Conservation (phyloP, 2,888 invertebrate genomes). For the Gymnocheta viridis region DNA sequence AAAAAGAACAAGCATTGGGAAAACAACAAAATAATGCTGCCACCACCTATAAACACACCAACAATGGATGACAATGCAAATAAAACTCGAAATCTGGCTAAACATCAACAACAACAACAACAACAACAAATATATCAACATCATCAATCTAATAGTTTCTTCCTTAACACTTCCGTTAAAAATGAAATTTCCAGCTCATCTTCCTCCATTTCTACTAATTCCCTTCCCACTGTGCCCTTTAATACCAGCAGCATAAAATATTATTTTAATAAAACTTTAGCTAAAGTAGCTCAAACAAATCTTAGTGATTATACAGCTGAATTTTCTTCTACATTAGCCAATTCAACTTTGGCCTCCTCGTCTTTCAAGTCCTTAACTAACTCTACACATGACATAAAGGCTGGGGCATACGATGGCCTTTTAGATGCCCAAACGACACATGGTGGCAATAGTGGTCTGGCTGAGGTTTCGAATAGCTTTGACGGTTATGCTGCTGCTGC, state of each 20-base stretch:
- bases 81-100: conserved; percentile 38
- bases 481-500: conserved; percentile 68
- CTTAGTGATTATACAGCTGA: conserved; percentile 72
- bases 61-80: conserved; percentile 73
- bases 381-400: conserved; percentile 12
- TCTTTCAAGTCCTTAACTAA: background rate
- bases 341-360: background rate
- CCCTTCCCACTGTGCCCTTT: conserved; percentile 25
- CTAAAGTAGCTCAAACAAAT: conserved; percentile 72
- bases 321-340: conserved; percentile 65
- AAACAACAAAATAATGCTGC: conserved; percentile 52
- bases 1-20: background rate
- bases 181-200: background rate
- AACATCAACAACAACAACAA: conserved; percentile 71
- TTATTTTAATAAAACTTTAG: conserved; percentile 75
- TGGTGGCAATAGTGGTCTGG: conserved; percentile 69
- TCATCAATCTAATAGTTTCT: conserved; percentile 48
- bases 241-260: conserved; percentile 67
- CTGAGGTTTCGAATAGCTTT: conserved; percentile 63
- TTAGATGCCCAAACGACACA: background rate
- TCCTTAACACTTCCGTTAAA: conserved; percentile 11
- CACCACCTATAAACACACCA: conserved; percentile 62
- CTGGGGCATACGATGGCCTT: conserved; percentile 61
- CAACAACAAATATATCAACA: conserved; percentile 28
- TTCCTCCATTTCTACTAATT: conserved; percentile 14